Base-by-base conservation (phyloP, 1,140 invertebrate genomes). In the Plodia interpunctella region DNA sequence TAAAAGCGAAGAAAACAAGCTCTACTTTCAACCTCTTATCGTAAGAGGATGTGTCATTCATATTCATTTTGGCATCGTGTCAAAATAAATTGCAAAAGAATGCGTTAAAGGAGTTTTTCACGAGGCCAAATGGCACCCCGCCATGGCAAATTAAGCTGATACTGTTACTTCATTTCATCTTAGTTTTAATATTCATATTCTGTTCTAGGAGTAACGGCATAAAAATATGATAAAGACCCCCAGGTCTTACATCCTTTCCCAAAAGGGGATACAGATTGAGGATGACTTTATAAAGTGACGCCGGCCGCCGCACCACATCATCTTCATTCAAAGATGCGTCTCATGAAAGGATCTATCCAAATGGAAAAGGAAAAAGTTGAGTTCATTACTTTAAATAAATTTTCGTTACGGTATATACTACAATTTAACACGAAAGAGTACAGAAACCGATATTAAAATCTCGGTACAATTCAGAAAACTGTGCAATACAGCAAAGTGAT, bases 41-140 rank as follows among this genome's bases (percentile, higher is more conserved):
- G 15, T 44, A 15, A 15, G 2, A 44, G 13, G 38, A 6, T 6
- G n/a, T 15, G 38, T 15, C 38, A 44, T 44, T 44, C 38, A n/a
- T 44, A 44, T 44, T 44, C 38, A 44, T n/a, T 44, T 44, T 44
- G 38, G 38, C 38, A 44, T 44, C 38, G n/a, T 5, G 38, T 44
- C 38, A 44, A 44, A 32, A 44, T 44, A n/a, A n/a, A 15, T 10
- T 44, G 38, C 38, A 44, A 44, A 44, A 44, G 38, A 44, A 44
- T 44, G 38, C 38, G 38, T 44, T 44, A 44, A 44, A 6, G 38
- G 38, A 44, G 38, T n/a, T 6, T 15, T 44, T 44, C 15, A 44
- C 38, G 38, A 44, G 38, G 38, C 38, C 38, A 44, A 44, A 44
- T 44, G 38, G 38, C 38, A 44, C 15, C 38, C 38, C 38, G 38